Conservation (phyloP, 2,797 vertebrate species). For the Haliaeetus albicilla region DNA sequence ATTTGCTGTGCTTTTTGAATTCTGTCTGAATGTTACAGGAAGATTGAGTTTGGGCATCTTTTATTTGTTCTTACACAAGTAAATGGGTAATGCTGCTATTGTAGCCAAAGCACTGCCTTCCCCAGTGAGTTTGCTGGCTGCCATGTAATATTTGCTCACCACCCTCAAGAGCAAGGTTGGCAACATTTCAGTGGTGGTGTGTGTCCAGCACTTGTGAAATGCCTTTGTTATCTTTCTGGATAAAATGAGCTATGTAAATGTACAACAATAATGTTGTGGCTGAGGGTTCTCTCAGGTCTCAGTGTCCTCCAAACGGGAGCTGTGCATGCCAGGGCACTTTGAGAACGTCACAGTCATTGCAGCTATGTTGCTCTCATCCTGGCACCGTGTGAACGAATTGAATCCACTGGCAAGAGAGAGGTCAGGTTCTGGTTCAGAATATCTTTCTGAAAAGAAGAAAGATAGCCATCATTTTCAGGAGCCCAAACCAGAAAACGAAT, state of each 20-base stretch:
- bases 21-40: neutral
- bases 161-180: neutral
- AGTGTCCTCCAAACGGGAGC: neutral
- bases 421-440: neutral
- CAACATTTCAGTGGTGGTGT: neutral
- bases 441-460: neutral
- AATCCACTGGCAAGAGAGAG: neutral
- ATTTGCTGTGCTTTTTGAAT: neutral
- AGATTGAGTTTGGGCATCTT: neutral
- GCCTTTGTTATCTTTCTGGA: slow-evolving; percentile 9
- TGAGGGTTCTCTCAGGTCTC: neutral
- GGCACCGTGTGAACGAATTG: neutral
- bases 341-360: neutral
- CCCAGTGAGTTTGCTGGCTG: neutral
- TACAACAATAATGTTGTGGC: neutral
- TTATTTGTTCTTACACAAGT: neutral
- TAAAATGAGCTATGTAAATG: slow-evolving; percentile 2
- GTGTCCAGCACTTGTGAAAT: slow-evolving; percentile 34
- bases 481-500: neutral
- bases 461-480: neutral
- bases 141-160: neutral
- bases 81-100: neutral
- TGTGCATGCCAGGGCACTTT: neutral
- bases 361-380: neutral
- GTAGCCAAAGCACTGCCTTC: neutral